Evolutionary conservation across 2,888 invertebrate genomes (phyloP).

Genomic region (Mellilla xanthometata): DNA sequence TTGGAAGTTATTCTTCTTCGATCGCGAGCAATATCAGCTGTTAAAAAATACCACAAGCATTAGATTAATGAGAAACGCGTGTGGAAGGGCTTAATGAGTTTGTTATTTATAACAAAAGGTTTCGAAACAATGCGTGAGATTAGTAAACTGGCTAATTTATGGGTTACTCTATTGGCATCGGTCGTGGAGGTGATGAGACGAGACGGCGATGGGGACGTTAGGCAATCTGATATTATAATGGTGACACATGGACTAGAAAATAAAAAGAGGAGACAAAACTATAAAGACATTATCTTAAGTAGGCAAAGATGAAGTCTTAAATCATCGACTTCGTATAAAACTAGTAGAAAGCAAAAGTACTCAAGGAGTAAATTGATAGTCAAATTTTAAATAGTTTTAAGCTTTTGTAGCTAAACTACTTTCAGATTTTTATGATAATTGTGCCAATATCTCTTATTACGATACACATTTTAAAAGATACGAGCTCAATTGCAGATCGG

Average conservation of each 20-base stretch:
- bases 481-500: too few species aligned
- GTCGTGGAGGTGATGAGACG: slow-evolving; percentile 45
- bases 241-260: slow-evolving; percentile 21
- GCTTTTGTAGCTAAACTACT: too few species aligned
- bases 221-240: slow-evolving; percentile 23
- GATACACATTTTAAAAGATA: too few species aligned
- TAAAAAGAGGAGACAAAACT: neutral
- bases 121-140: slow-evolving; percentile 51
- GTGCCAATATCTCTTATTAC: too few species aligned
- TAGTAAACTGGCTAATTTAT: slow-evolving; percentile 46
- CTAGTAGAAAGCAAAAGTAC: too few species aligned
- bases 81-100: slow-evolving; percentile 40
- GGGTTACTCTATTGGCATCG: slow-evolving; percentile 53
- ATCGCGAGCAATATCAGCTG: slow-evolving; percentile 28
- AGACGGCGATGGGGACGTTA: slow-evolving; percentile 41
- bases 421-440: too few species aligned
- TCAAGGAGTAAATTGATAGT: too few species aligned
- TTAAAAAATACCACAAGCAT: slow-evolving; percentile 32
- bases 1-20: slow-evolving; percentile 27
- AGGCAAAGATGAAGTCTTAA: too few species aligned
- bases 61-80: slow-evolving; percentile 37
- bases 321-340: too few species aligned
- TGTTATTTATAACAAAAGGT: slow-evolving; percentile 50
- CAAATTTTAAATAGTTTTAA: too few species aligned
- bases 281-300: too few species aligned